Evolutionary conservation across 2,113 vertebrate species (phyloP), one percentile per base, ranked within the genome.

Genomic region (Nymphicus hollandicus): DNA sequence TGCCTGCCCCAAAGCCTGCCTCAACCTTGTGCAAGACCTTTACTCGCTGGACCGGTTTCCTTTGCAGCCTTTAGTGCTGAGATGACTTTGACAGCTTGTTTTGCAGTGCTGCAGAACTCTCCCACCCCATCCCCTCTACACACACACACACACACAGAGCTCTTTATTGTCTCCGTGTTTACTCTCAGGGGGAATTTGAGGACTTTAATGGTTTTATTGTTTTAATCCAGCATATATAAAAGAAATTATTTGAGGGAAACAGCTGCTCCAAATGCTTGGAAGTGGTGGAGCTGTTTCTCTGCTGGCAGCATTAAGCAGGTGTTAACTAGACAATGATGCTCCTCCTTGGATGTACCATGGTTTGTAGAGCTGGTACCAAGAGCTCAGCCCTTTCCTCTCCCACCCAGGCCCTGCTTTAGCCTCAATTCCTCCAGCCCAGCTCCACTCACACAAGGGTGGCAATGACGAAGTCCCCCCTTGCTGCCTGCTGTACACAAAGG

Each of bases 171-270:
- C 88, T 52, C 10, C 71, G 13, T 68, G 80, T 74, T 81, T 47
- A 25, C 53, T 81, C 91, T 85, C 90, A 2, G 58, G 58, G 92
- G 89, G 47, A 55, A 74, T 69, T 87, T 91, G 29, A 86, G 80
- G 84, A 41, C 33, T 88, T 72, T 66, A 60, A 58, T 65, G 87
- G 25, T 94, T 95, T 85, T 91, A 89, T 81, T 94, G 91, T 91
- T 94, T 84, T 94, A 94, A 95, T 78, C 93, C 82, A 35, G 69
- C 73, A 11, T 69, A 68, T 81, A 31, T 43, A 33, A 60, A 85
- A 83, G 53, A 74, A 47, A 82, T 86, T 17, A 15, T 64, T 91
- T 6, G 91, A 93, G 83, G 47, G 17, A 77, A 70, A 33, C 91
- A 97, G 95, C 94, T 91, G 97, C 65, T 65, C 53, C n/a, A 28